These are phyloP conservation scores for Brachionus rubens DNA, from an alignment of 1,140 invertebrate species.

Conservation along the genomic window DNA sequence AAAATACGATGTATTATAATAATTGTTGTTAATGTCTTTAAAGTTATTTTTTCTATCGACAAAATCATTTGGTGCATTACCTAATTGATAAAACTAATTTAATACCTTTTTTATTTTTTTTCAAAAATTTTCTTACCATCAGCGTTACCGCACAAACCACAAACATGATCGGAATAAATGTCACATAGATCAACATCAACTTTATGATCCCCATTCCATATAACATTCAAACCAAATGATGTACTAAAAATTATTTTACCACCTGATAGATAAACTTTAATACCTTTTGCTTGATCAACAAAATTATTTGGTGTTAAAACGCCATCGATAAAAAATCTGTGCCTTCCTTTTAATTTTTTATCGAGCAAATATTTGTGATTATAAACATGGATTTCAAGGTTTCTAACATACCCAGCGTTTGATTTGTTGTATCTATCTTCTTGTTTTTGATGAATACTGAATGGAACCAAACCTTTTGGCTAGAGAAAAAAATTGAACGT, in stretches of 20 bases:
- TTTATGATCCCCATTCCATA: constrained; percentile 31
- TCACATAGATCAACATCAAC: constrained; percentile 35
- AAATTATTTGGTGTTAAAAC: constrained; percentile 3
- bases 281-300: constrained; percentile 1
- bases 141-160: constrained; percentile 36
- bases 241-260: constrained; percentile 28
- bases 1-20: not conserved
- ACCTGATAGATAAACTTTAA: constrained; percentile 11
- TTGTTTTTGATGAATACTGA: constrained; percentile 30
- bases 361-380: not conserved
- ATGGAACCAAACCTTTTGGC: constrained; percentile 18
- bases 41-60: constrained; percentile 33
- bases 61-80: constrained; percentile 22
- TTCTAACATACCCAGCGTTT: not conserved
- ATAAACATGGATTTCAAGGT: constrained; percentile 36
- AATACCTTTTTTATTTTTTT: too few species aligned
- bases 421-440: not conserved
- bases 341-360: not conserved
- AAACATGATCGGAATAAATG: constrained; percentile 23
- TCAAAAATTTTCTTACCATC: constrained; percentile 14
- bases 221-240: constrained; percentile 23
- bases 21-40: not conserved
- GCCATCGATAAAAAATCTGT: not conserved
- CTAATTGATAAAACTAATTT: too few species aligned
- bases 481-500: not conserved